These are phyloP conservation scores for Siderastrea radians DNA, from an alignment of 92 coral and sea anemone genomes.

Conservation along the genomic window DNA sequence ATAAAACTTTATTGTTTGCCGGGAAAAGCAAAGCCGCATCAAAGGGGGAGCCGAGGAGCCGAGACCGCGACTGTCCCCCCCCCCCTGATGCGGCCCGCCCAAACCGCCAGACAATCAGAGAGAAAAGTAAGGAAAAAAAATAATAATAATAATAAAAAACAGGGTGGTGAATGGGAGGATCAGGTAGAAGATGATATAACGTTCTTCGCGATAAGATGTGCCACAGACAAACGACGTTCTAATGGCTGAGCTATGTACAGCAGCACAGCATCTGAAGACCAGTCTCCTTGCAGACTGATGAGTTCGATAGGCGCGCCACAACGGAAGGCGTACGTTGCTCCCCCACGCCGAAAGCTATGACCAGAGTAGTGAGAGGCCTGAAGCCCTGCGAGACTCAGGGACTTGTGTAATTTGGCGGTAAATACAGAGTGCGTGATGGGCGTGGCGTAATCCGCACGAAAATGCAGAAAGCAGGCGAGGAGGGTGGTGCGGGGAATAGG, in stretches of 20 bases:
- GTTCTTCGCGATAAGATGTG: conserved; percentile 11
- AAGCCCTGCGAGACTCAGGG: not conserved
- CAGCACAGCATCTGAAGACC: conserved; percentile 32
- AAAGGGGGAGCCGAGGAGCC: too few species aligned
- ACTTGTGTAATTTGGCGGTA: not conserved
- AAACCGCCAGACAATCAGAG: too few species aligned
- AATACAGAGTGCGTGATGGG: conserved; percentile 12
- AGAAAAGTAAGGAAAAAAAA: too few species aligned
- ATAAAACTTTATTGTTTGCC: too few species aligned
- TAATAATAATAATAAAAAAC: too few species aligned
- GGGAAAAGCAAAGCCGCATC: too few species aligned
- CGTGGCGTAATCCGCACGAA: not conserved
- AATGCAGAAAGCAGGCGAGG: not conserved
- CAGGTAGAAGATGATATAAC: conserved; percentile 1
- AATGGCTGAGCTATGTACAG: conserved; percentile 32
- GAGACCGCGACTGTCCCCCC: too few species aligned
- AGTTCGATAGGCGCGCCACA: conserved; percentile 23
- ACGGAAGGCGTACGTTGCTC: conserved; percentile 37
- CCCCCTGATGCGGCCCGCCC: too few species aligned
- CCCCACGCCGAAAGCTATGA: conserved; percentile 52
- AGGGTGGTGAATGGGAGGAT: too few species aligned
- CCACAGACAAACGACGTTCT: conserved; percentile 14
- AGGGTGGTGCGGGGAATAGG: too few species aligned
- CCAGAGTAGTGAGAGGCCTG: conserved; percentile 47
- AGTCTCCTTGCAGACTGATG: too few species aligned